Percentiles rank a stretch among this genome's conserved stretches.
These are phyloP conservation scores for Limnephilus lunatus DNA, from an alignment of 2,888 invertebrate genomes.

Conservation along the genomic window DNA sequence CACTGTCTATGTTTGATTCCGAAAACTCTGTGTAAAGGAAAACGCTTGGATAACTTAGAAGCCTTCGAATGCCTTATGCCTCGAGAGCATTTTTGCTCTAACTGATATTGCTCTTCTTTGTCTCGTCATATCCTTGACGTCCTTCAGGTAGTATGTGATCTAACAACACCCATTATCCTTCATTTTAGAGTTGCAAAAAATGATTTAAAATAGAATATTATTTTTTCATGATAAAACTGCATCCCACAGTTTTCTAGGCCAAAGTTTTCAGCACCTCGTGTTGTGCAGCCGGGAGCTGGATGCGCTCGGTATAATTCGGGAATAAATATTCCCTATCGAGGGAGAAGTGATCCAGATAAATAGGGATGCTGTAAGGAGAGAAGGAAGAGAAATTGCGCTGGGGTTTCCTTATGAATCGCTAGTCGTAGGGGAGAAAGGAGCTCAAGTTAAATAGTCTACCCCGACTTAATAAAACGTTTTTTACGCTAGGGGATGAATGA, in stretches of 20 bases:
- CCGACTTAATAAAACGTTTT: not conserved
- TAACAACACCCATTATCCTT: no score
- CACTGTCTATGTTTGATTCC: no score
- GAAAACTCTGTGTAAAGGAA: no score
- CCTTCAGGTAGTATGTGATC: no score
- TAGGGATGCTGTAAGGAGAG: conserved; percentile 18
- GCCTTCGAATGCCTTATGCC: no score
- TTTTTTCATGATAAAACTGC: not conserved
- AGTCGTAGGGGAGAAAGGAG: not conserved
- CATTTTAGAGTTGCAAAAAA: no score
- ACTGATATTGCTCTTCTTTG: no score
- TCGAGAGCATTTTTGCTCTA: no score
- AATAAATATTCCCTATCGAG: conserved; percentile 51
- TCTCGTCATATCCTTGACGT: no score
- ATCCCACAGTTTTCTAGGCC: not conserved
- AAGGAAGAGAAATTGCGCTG: not conserved
- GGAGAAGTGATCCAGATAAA: conserved; percentile 48
- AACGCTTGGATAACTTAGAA: no score
- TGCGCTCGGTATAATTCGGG: conserved; percentile 47
- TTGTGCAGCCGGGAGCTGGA: conserved; percentile 4
- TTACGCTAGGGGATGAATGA: not conserved
- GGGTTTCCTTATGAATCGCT: conserved; percentile 14
- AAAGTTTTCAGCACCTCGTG: not conserved
- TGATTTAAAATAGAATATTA: no score
- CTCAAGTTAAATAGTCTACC: not conserved